A percentile compares a stretch with the other conserved stretches of the same genome.
Evolutionary conservation across 2,888 invertebrate genomes (phyloP).

Genomic region (Pyrrhosoma nymphula): DNA sequence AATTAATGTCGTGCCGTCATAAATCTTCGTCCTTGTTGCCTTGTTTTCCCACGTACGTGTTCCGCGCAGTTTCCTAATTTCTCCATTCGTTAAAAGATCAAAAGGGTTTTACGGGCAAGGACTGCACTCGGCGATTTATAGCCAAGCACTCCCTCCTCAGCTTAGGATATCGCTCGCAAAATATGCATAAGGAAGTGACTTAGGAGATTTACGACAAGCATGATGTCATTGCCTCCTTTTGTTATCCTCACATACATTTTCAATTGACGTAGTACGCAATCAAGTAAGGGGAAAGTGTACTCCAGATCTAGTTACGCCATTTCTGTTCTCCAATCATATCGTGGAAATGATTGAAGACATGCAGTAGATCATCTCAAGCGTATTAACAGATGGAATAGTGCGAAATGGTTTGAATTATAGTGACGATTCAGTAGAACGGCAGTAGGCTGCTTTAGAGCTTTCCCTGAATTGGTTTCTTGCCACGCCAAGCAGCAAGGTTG

Average conservation of each 20-base stretch:
- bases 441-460: background rate
- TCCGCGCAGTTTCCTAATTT: background rate
- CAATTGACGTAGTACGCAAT: background rate
- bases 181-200: background rate
- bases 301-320: background rate
- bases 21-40: background rate
- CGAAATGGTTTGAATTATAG: background rate
- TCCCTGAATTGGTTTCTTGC: background rate
- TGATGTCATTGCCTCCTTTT: background rate
- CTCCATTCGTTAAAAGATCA: constrained; percentile 35
- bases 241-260: background rate
- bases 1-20: background rate
- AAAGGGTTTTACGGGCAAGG: constrained; percentile 11
- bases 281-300: background rate
- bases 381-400: background rate
- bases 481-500: background rate
- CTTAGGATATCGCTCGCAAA: background rate
- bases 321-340: background rate
- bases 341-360: background rate
- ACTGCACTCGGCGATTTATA: background rate
- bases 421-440: background rate
- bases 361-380: background rate
- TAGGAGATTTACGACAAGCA: background rate
- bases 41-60: constrained; percentile 6
- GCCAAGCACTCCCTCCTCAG: background rate